phyloP scores from a whole-genome alignment of 2,113 vertebrate species.

The Panthera tigris region DNA sequence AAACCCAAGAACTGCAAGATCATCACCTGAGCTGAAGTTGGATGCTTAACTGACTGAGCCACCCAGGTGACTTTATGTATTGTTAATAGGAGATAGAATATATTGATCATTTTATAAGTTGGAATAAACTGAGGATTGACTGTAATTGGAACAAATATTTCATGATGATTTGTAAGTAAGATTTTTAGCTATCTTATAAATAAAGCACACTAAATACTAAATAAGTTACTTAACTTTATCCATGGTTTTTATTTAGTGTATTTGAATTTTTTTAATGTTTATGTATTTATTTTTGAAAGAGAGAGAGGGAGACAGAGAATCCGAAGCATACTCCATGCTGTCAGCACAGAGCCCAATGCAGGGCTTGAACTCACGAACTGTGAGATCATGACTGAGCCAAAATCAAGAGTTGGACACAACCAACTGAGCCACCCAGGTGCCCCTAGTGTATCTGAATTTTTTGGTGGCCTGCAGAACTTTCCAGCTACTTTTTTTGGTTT shows the following conservation, averaged over 20 bases:
- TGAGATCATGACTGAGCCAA: too few relatives aligned
- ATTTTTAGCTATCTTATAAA: neutral
- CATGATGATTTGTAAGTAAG: neutral
- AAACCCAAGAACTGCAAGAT: too few relatives aligned
- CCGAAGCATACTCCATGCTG: too few relatives aligned
- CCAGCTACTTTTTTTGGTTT: neutral
- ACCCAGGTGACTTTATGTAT: neutral
- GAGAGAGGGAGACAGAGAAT: too few relatives aligned
- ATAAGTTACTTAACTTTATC: neutral
- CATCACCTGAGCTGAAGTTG: too few relatives aligned
- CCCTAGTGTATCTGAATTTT: neutral
- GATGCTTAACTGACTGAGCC: too few relatives aligned
- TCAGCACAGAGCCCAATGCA: too few relatives aligned
- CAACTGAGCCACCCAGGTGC: too few relatives aligned
- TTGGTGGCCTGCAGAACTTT: neutral
- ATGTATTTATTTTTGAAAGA: too few relatives aligned
- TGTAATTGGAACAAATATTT: slow-evolving; percentile 16
- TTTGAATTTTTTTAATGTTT: neutral
- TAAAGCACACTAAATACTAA: neutral
- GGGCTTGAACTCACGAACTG: too few relatives aligned
- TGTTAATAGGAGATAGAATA: neutral
- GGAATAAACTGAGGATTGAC: neutral
- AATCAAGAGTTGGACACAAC: too few relatives aligned
- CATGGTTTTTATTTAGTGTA: slow-evolving; percentile 1
- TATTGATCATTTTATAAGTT: neutral